Conservation (phyloP, 2,888 invertebrate species). For the Tortrix viridana region DNA sequence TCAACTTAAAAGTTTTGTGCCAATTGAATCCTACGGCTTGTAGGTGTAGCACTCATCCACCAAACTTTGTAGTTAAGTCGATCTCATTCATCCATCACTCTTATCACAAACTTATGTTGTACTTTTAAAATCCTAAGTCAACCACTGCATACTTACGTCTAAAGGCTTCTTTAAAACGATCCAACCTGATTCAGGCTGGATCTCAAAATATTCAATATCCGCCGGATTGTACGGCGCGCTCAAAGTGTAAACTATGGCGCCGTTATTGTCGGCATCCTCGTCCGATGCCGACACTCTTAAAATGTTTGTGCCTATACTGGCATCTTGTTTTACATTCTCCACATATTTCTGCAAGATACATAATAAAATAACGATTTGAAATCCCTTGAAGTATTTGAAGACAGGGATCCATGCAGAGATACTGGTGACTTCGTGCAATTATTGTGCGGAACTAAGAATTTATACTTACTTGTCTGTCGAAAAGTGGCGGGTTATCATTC, state of each 20-base stretch:
- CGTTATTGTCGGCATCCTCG: constrained; percentile 98
- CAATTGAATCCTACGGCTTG: constrained; percentile 84
- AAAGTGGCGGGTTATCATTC: constrained; percentile 98
- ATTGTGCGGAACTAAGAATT: constrained; percentile 29
- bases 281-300: constrained; percentile 97
- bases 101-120: constrained; percentile 63
- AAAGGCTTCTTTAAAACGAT: constrained; percentile 97
- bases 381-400: constrained; percentile 38
- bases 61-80: constrained; percentile 80
- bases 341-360: constrained; percentile 93
- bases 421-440: constrained; percentile 51
- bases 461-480: constrained; percentile 94
- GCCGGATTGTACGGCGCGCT: constrained; percentile 95
- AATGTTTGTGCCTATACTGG: constrained; percentile 97
- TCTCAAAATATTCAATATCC: constrained; percentile 97
- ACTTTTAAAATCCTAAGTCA: constrained; percentile 44
- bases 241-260: constrained; percentile 95
- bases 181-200: constrained; percentile 98
- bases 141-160: constrained; percentile 92
- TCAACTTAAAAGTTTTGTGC: constrained; percentile 77
- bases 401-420: constrained; percentile 26
- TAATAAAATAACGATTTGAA: constrained; percentile 43
- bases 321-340: constrained; percentile 98
- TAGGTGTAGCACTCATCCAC: constrained; percentile 83
- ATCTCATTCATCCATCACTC: constrained; percentile 78